Evolutionary conservation across 1,140 invertebrate genomes (phyloP), one percentile per base, ranked within the genome.

Genomic region (Drosophila nannoptera): DNA sequence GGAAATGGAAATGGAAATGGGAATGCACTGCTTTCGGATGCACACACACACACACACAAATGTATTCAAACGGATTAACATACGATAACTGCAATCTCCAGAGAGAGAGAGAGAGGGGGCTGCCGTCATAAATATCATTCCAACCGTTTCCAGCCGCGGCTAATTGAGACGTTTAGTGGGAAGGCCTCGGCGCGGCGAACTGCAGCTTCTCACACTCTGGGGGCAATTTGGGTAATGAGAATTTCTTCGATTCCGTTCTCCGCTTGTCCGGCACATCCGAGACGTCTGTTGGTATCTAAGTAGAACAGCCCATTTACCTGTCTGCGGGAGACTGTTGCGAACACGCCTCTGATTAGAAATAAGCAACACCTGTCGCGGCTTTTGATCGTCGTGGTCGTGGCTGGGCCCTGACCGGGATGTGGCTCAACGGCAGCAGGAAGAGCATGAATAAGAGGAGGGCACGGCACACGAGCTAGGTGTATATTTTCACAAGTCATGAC

Each of bases 401-500:
- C 46, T 61, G 52, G 63, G 53, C 62, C 68, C 62, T 66, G 59
- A 45, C 1, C 56, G 40, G 32, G 60, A 62, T n/a, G n/a, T n/a
- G n/a, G n/a, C n/a, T n/a, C n/a, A 32, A 16, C 46, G 63, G 31
- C 43, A 35, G 16, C 58, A 48, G 12, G n/a, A 61, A 52, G n/a
- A 49, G 54, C 49, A 63, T 50, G n/a, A 46, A 55, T 35, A 33
- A 29, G 56, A 56, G 22, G 22, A 22, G 22, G 22, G 22, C 5
- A 35, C 8, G 45, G 11, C 59, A 62, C 63, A 72, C 53, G 45
- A 67, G 65, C 65, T 42, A 84, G 81, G 81, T 84, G 80, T 86
- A 86, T 86, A 84, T 84, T 84, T 84, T 84, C 81, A 86, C 80
- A 86, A 86, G 76, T 86, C 77, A 65, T 70, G 76, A 80, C 80